phyloP scores from a whole-genome alignment of 2,888 invertebrate genomes.

The Pecten maximus region DNA sequence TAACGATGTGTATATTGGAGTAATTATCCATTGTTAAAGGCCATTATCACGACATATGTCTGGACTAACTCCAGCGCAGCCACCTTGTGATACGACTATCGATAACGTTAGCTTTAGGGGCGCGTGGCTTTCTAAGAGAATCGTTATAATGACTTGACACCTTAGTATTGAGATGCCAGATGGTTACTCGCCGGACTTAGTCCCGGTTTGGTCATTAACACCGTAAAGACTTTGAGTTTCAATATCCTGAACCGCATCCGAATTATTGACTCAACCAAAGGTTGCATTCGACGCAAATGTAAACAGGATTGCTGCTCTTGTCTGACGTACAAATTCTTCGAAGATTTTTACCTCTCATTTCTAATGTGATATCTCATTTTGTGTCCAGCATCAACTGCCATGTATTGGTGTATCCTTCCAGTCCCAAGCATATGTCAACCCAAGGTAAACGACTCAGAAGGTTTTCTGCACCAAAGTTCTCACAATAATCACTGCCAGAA shows the following conservation, averaged over 20 bases:
- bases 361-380: no score
- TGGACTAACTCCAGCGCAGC: neutral
- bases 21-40: neutral
- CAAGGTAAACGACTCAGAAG: no score
- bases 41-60: slow-evolving; percentile 11
- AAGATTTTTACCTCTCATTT: no score
- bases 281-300: no score
- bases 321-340: no score
- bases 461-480: no score
- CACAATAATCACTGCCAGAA: no score
- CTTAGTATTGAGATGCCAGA: neutral
- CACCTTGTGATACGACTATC: neutral
- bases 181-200: neutral
- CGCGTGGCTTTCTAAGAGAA: neutral
- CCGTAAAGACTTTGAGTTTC: neutral
- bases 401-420: no score
- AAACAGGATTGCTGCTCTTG: no score
- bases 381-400: no score
- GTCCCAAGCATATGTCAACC: no score
- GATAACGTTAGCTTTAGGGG: neutral
- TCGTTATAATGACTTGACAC: neutral
- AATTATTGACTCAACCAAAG: neutral
- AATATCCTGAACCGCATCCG: neutral
- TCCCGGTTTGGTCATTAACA: neutral
- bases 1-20: neutral